Evolutionary conservation across 1,140 invertebrate species (phyloP), one percentile per base, ranked within the genome.

Genomic region (Fopius arisanus): DNA sequence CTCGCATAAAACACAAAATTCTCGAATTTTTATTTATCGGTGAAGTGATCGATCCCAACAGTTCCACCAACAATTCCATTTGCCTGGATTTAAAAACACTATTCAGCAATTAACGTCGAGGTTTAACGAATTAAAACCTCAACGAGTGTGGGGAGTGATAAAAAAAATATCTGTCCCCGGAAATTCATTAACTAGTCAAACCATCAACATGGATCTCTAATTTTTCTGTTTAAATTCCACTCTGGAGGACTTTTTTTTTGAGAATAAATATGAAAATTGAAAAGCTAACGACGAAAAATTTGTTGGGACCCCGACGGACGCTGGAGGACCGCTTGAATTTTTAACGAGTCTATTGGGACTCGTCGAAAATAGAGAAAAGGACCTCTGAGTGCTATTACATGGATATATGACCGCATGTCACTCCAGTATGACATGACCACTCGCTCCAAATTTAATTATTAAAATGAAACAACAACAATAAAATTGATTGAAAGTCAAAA

Each of bases 281-380:
- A 59, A 28, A 59, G 10, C 26, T 26, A 59, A 59, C 54, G 21
- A 21, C 1, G 10, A 28, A 28, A 59, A 59, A 59, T 59, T 59
- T 3, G 10, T 23, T 7, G 54, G 23, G 7, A 4, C 26, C 23
- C 54, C 54, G 21, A 10, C 2, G 54, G 10, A 26, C 54, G 7
- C 9, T 4, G 54, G 10, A 59, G 54, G 23, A 59, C 19, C 54
- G 21, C 54, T 59, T 59, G 54, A 59, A 59, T 26, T 59, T 59
- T 59, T 59, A 59, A 59, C 54, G 54, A 59, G 54, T 59, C 54
- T 28, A 59, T 59, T 26, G 54, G 54, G 54, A 26, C 54, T 12
- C 21, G 54, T 59, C 54, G 19, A 28, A 59, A 59, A 59, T 23
- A 21, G 19, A 10, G 23, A 3, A 28, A 2, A 9, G n/a, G 23